Percentiles rank a stretch among this genome's conserved stretches.
Conservation (phyloP, 2,888 invertebrate species). For the Panopea generosa region DNA sequence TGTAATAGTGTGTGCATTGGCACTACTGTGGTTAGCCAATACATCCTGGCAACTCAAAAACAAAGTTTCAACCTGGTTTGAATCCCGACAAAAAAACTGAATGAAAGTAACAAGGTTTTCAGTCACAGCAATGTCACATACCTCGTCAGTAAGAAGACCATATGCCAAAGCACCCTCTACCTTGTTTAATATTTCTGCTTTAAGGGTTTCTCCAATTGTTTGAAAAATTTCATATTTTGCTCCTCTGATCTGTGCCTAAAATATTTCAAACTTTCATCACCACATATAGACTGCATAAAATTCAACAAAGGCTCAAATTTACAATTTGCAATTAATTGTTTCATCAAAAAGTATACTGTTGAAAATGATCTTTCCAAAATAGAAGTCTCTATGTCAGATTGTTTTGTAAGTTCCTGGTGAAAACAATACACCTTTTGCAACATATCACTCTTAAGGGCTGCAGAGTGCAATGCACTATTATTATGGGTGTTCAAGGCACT, state of each 20-base stretch:
- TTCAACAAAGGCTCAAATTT: constrained; percentile 32
- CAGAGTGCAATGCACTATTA: constrained; percentile 14
- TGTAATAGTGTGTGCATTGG: constrained; percentile 33
- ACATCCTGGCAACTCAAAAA: constrained; percentile 31
- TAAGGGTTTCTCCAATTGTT: constrained; percentile 28
- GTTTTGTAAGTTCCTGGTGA: constrained; percentile 25
- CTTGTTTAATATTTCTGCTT: constrained; percentile 18
- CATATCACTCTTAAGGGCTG: constrained; percentile 16
- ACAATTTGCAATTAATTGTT: constrained; percentile 42
- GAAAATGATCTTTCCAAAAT: constrained; percentile 34
- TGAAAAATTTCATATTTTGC: constrained; percentile 35
- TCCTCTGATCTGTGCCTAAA: constrained; percentile 41
- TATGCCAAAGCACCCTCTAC: constrained; percentile 23
- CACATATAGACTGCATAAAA: constrained; percentile 28
- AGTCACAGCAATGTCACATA: constrained; percentile 34
- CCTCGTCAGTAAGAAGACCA: constrained; percentile 45
- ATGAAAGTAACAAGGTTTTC: constrained; percentile 47
- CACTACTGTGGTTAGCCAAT: constrained; percentile 17
- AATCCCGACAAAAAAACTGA: constrained; percentile 21
- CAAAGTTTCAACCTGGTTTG: constrained; percentile 24
- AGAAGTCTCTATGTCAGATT: constrained; percentile 11
- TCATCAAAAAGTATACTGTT: constrained; percentile 49
- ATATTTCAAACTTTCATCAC: constrained; percentile 31
- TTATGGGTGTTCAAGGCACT: no score
- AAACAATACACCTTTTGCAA: constrained; percentile 20